phyloP scores from a whole-genome alignment of 2,113 vertebrate genomes.

The Corythornis madagascariensis region DNA sequence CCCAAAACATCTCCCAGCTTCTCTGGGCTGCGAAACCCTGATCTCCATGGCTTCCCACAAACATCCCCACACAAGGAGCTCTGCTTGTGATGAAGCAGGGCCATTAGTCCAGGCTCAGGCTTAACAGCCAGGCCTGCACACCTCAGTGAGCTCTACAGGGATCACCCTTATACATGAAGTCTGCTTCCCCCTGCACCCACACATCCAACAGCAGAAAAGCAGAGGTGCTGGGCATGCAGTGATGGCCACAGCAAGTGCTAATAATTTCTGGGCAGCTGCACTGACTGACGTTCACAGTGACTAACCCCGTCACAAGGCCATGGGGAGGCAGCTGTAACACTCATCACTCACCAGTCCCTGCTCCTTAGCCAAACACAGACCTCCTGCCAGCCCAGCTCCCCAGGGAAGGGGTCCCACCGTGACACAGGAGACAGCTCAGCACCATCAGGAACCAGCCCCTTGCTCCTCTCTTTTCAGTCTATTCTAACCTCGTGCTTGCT shows the following conservation, averaged over 20 bases:
- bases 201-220: neutral
- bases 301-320: neutral
- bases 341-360: neutral
- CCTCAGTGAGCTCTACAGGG: neutral
- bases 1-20: neutral
- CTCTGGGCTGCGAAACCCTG: neutral
- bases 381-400: neutral
- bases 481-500: rapidly evolving
- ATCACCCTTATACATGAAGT: rapidly evolving
- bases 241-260: rapidly evolving
- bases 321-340: slow-evolving; percentile 9
- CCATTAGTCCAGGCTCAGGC: rapidly evolving
- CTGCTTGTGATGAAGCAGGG: rapidly evolving
- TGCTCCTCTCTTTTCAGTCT: neutral
- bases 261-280: neutral
- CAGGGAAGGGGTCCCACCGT: neutral
- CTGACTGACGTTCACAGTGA: slow-evolving; percentile 6
- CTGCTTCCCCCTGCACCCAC: rapidly evolving
- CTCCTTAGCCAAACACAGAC: neutral
- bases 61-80: rapidly evolving
- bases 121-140: neutral
- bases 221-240: rapidly evolving
- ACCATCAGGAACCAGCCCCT: neutral
- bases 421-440: neutral
- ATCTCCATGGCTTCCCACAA: too few relatives aligned